Evolutionary conservation across 2,888 invertebrate species (phyloP).

Genomic region (Pycnomerus fuliginosus): DNA sequence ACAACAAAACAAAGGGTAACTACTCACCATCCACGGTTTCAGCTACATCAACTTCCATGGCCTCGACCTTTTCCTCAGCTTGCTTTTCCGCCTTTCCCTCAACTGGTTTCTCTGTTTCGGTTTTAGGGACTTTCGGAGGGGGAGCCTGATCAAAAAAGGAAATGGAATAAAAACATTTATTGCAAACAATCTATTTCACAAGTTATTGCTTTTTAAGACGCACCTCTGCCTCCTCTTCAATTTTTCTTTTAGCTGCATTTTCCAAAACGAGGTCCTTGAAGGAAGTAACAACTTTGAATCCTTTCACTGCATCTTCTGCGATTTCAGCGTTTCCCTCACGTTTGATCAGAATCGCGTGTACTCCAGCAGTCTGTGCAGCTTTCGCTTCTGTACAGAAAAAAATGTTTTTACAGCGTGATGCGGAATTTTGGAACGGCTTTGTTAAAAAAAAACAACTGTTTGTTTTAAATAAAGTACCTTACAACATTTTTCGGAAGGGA

Average conservation of each 20-base stretch:
- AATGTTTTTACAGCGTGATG: constrained; percentile 13
- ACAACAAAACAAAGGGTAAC: no score
- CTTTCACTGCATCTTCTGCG: constrained; percentile 58
- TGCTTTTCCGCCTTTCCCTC: constrained; percentile 24
- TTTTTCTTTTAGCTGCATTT: constrained; percentile 45
- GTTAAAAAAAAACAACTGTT: no score
- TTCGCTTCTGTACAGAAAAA: constrained; percentile 66
- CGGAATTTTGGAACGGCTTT: no score
- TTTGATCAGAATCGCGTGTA: constrained; percentile 67
- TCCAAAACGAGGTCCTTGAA: constrained; percentile 59
- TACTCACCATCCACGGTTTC: no score
- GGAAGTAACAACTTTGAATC: constrained; percentile 61
- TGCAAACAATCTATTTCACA: constrained; percentile 7
- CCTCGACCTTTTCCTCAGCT: constrained; percentile 20
- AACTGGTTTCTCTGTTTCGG: constrained; percentile 37
- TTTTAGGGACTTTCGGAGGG: constrained; percentile 60
- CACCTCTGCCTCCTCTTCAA: constrained; percentile 46
- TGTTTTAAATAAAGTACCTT: no score
- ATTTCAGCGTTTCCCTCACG: constrained; percentile 73
- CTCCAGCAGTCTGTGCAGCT: constrained; percentile 76
- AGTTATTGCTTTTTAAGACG: constrained; percentile 24
- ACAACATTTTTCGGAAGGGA: no score
- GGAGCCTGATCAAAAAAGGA: constrained; percentile 41
- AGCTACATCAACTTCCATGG: constrained; percentile 21
- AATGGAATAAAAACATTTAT: constrained; percentile 5